phyloP scores from a whole-genome alignment of 2,797 vertebrate species.

The Perdix hodgsoniae region DNA sequence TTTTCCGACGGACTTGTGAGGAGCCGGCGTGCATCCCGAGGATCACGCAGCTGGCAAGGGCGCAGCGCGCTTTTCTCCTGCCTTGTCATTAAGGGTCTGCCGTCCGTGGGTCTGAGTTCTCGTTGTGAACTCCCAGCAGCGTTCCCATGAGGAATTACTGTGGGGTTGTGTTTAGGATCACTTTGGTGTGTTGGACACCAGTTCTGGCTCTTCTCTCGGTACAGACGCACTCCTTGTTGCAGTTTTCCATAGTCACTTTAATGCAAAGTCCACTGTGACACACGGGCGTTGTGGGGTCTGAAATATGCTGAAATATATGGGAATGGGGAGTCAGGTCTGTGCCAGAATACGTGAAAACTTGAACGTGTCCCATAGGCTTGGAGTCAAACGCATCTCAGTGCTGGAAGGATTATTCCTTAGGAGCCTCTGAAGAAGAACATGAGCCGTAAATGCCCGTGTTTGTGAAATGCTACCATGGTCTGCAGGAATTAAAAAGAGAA shows the following conservation, averaged over 20 bases:
- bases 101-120: no score
- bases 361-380: background rate
- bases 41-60: background rate
- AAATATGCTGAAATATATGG: background rate
- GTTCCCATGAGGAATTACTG: background rate
- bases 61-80: fast-evolving
- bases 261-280: background rate
- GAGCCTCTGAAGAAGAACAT: background rate
- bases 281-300: background rate
- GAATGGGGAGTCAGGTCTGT: background rate
- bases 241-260: background rate
- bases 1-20: background rate
- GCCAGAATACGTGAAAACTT: background rate
- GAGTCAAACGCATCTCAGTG: background rate
- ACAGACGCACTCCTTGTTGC: background rate
- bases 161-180: background rate
- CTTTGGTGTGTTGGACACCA: background rate
- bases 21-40: background rate
- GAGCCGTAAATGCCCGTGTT: background rate
- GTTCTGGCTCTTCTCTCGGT: background rate
- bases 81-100: background rate
- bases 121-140: background rate
- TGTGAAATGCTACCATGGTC: background rate
- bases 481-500: background rate
- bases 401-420: background rate